Evolutionary conservation across 2,888 invertebrate genomes (phyloP).

Genomic region (Cecidostiba fungosa): DNA sequence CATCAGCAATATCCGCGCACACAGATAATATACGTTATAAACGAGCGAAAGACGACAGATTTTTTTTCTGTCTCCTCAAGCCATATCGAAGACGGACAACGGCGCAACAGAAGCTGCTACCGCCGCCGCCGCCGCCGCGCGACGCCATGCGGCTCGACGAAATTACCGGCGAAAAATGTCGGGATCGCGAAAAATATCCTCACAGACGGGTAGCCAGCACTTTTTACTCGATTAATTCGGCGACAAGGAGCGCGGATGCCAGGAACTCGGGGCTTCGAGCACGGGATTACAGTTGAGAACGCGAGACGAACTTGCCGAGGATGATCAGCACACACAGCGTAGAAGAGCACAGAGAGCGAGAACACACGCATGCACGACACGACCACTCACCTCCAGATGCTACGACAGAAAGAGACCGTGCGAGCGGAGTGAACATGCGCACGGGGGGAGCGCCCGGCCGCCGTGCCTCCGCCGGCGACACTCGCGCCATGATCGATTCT

Average conservation of each 20-base stretch:
- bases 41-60: too few species aligned
- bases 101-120: neutral
- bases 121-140: neutral
- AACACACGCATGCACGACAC: conserved; percentile 66
- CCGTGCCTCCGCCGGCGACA: conserved; percentile 43
- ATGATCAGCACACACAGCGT: conserved; percentile 24
- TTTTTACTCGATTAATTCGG: neutral
- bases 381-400: conserved; percentile 80
- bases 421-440: conserved; percentile 77
- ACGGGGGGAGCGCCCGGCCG: conserved; percentile 38
- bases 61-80: neutral
- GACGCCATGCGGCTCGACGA: conserved; percentile 24
- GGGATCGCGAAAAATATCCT: conserved; percentile 26
- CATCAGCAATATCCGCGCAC: neutral
- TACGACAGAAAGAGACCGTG: conserved; percentile 79
- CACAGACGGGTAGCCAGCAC: neutral
- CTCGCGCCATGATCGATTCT: conserved; percentile 46
- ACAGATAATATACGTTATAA: neutral
- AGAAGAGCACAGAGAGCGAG: neutral
- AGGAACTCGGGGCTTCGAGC: neutral
- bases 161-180: neutral
- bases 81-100: neutral
- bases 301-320: conserved; percentile 68
- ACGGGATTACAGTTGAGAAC: conserved; percentile 30
- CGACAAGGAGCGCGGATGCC: conserved; percentile 7